Evolutionary conservation across 2,113 vertebrate genomes (phyloP), one percentile per base, ranked within the genome.

Genomic region (Oreotragus oreotragus): DNA sequence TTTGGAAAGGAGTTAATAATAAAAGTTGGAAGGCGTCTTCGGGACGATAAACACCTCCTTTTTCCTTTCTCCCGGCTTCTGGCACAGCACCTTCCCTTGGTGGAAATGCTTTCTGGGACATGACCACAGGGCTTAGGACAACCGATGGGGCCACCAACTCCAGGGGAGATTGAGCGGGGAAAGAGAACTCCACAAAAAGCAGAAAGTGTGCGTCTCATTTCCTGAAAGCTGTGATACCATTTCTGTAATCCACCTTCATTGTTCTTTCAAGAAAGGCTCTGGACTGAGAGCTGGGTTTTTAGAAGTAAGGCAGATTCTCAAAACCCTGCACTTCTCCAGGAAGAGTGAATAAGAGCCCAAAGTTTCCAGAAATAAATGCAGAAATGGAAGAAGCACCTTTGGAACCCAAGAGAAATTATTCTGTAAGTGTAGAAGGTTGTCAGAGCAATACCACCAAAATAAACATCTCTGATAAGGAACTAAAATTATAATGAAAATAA

Each of bases 1-100:
- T 98, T 97, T 98, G 98, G 97, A 98, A 95, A 81, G 79, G 91
- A 94, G 53, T 90, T 96, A 85, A 88, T 53, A 95, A 92, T 84
- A 60, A 96, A 96, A 96, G 85, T 85, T 98, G 96, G 97, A 98
- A 92, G 81, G 95, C 91, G 4, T 87, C 91, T 97, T 91, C 0
- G 2, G 81, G 88, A 58, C 55, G 33, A 98, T 97, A 98, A 98
- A 97, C 98, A 98, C 96, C 96, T 98, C 96, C 80, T 43, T 91
- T 49, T 76, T 88, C 93, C 91, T 89, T 96, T 84, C 96, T 92
- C 43, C 76, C 70, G 77, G 93, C 47, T 88, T 90, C 90, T 96
- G 91, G 97, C 96, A 77, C 64, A 19, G 91, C 39, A 79, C 85
- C 84, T 16, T 84, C 53, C 92, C 60, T 36, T 33, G 76, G 94